These are phyloP conservation scores for Columba janthina DNA, from an alignment of 2,113 vertebrate genomes.

Conservation along the genomic window DNA sequence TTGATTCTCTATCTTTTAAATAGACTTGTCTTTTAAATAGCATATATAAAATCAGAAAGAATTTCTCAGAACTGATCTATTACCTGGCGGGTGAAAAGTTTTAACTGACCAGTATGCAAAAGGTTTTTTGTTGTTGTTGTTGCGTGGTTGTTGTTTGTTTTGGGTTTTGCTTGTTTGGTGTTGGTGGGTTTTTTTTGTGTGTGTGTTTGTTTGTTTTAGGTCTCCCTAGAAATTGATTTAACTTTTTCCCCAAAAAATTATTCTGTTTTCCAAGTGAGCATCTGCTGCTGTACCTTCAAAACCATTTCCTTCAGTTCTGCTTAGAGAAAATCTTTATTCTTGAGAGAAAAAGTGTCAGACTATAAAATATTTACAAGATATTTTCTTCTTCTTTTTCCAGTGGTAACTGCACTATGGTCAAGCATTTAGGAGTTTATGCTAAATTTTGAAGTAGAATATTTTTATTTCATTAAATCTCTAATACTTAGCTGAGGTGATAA, in stretches of 20 bases:
- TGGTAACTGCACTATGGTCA: not conserved
- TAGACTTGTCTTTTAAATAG: too few species aligned
- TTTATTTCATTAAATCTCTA: not conserved
- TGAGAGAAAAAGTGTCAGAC: not conserved
- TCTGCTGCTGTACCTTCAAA: not conserved
- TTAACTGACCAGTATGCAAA: not conserved
- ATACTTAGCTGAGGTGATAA: not conserved
- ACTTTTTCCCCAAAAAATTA: not conserved
- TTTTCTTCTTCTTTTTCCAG: not conserved
- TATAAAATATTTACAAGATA: not conserved
- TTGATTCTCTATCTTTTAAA: too few species aligned
- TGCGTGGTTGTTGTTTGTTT: not conserved
- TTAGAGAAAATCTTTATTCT: not conserved
- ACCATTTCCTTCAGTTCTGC: not conserved
- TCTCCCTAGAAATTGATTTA: not conserved
- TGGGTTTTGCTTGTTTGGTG: not conserved
- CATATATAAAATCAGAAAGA: rapidly evolving
- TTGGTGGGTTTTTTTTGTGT: not conserved
- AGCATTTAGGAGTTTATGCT: not conserved
- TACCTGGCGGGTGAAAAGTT: not conserved
- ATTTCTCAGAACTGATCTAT: not conserved
- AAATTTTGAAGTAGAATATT: not conserved
- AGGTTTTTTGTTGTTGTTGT: not conserved
- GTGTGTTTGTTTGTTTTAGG: not conserved
- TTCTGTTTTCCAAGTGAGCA: not conserved